Base-by-base conservation (phyloP, 64 coral and sea anemone species). In the Catalaphyllia jardinei region DNA sequence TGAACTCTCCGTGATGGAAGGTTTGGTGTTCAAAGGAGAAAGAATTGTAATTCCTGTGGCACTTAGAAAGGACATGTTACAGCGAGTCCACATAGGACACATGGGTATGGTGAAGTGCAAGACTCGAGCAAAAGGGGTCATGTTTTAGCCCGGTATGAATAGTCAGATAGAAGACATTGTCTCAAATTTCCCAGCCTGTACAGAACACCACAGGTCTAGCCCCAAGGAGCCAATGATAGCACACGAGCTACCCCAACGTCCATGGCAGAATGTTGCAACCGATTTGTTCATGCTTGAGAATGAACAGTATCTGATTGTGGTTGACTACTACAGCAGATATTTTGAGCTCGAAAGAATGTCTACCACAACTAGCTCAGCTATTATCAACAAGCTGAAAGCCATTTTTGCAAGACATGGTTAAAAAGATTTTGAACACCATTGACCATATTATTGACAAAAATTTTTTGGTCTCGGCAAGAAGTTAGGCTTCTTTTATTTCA, bases 141-240 rank as follows among this genome's bases (percentile, higher is more conserved):
- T 94, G 31, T 90, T 88, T 82, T 90, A 81, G 87, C 93, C 88
- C 31, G 74, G 73, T 22, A 94, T 87, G 71, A 78, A 88, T 19
- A 80, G 25, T 79, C 73, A 94, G 28, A 79, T 80, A n/a, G 83
- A 94, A 52, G 82, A 79, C 18, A 54, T 90, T 49, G 71, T 86
- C 42, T 60, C 74, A 35, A 89, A 89, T 61, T 89, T 87, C 63
- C 38, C 67, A 89, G 42, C 29, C 15, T 94, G 93, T 55, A 60
- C 13, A 19, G 61, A 93, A 16, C 25, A 52, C 22, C 75, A 75
- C 16, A 88, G 33, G 17, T 18, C 27, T 14, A 87, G 77, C 35
- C 69, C 31, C 59, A n/a, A n/a, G n/a, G n/a, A n/a, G n/a, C n/a
- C n/a, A 87, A 79, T 93, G 91, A 88, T 82, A 50, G 73, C 69